A percentile compares a stretch with the other conserved stretches of the same genome.
phyloP scores from a whole-genome alignment of 2,888 invertebrate genomes.

The Onchidella celtica region DNA sequence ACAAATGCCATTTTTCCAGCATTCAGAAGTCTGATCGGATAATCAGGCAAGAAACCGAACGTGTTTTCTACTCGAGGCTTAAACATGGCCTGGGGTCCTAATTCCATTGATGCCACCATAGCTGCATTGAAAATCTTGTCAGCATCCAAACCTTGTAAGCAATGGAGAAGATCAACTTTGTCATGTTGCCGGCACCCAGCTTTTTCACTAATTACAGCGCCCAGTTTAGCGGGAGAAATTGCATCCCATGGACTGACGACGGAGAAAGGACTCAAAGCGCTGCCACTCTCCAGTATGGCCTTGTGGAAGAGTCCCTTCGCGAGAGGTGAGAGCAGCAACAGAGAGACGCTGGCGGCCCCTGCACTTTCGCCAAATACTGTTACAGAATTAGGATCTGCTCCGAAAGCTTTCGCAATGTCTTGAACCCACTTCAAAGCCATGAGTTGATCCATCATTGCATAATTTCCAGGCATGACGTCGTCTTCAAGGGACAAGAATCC shows the following conservation, averaged over 20 bases:
- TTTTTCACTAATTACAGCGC: neutral
- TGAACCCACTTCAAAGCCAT: conserved; percentile 55
- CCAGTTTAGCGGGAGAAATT: neutral
- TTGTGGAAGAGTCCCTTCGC: neutral
- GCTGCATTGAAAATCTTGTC: neutral
- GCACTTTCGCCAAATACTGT: conserved; percentile 25
- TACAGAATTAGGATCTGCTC: conserved; percentile 39
- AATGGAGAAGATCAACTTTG: neutral
- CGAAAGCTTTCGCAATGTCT: conserved; percentile 36
- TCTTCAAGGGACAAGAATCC: conserved; percentile 62
- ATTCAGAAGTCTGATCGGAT: neutral
- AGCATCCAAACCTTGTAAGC: neutral
- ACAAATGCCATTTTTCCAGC: neutral
- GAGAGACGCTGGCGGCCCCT: neutral
- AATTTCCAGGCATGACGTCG: conserved; percentile 58
- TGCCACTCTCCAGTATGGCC: conserved; percentile 20
- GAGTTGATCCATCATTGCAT: conserved; percentile 65
- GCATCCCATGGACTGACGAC: neutral
- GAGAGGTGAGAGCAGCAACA: conserved; percentile 1
- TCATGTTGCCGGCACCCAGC: neutral
- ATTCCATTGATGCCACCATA: neutral
- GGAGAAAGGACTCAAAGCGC: neutral
- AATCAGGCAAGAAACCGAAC: conserved; percentile 4
- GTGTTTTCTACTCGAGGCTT: neutral
- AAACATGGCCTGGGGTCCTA: no score